phyloP scores from a whole-genome alignment of 2,888 invertebrate genomes.

The Cryptocephalus primarius region DNA sequence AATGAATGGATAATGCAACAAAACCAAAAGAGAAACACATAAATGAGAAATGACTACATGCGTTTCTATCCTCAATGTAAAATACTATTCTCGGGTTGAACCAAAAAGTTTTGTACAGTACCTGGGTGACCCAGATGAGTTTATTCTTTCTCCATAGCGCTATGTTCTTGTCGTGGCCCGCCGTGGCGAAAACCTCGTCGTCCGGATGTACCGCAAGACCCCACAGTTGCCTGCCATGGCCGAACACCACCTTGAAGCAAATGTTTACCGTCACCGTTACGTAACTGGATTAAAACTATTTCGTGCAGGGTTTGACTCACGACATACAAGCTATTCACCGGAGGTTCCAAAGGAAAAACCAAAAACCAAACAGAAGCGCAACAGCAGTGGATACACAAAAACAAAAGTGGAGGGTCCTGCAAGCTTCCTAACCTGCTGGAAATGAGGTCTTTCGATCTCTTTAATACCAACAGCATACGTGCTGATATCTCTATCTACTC shows the following conservation, averaged over 20 bases:
- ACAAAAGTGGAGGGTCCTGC: neutral
- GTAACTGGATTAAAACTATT: neutral
- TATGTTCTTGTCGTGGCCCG: constrained; percentile 83
- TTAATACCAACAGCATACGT: constrained; percentile 12
- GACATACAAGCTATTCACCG: constrained; percentile 2
- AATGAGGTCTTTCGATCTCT: constrained; percentile 13
- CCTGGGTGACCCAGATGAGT: constrained; percentile 77
- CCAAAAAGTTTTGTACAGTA: constrained; percentile 25
- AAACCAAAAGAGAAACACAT: too few relatives aligned
- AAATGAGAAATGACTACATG: too few relatives aligned
- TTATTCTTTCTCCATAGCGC: constrained; percentile 85
- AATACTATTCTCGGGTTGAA: too few relatives aligned
- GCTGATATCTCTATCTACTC: constrained; percentile 15
- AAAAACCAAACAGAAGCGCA: too few relatives aligned
- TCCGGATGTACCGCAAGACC: constrained; percentile 84
- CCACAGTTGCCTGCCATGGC: constrained; percentile 79
- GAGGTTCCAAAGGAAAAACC: neutral
- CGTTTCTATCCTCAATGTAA: too few relatives aligned
- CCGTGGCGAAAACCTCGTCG: constrained; percentile 84
- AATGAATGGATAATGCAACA: too few relatives aligned
- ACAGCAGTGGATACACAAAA: too few relatives aligned
- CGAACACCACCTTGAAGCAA: constrained; percentile 60
- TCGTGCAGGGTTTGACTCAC: constrained; percentile 5
- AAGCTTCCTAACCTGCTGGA: constrained; percentile 13
- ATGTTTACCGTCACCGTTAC: too few relatives aligned